Evolutionary conservation across 2,888 invertebrate species (phyloP), one percentile per base, ranked within the genome.

Genomic region (Dryocosmus kuriphilus): DNA sequence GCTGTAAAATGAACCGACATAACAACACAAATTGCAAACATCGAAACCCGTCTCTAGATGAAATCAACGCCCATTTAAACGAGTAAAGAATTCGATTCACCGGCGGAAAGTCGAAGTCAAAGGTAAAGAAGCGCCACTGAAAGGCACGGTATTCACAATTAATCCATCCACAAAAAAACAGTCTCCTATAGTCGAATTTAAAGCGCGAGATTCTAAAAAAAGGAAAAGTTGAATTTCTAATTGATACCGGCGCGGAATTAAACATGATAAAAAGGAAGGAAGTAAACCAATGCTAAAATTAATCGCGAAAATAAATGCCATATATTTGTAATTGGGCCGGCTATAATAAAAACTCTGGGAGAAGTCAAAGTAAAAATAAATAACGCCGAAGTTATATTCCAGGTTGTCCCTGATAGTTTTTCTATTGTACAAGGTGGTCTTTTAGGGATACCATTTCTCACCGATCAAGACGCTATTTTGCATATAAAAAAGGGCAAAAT

Each of bases 11-110:
- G 1, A 22, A 8, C 8, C 8, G 55, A 8, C 55, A 55, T 0
- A 35, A 35, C n/a, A 55, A n/a, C 22, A 1, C n/a, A 1, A 55
- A 55, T 24, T 35, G 4, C 9, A 79, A 41, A 5, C 57, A 75
- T 11, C 19, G 61, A 57, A 77, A n/a, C n/a, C n/a, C n/a, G n/a
- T n/a, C n/a, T n/a, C n/a, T n/a, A n/a, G n/a, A n/a, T n/a, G n/a
- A n/a, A n/a, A n/a, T n/a, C n/a, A n/a, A n/a, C n/a, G n/a, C n/a
- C n/a, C n/a, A n/a, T n/a, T n/a, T 55, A 41, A 35, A 51, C 57
- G 75, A 75, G 41, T 79, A n/a, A 55, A 22, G 7, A 55, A n/a
- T 7, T 55, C 55, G 7, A 55, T 9, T 22, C n/a, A 22, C n/a
- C 55, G n/a, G 55, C 55, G 55, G 6, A n/a, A 9, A 55, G 22